A percentile compares a stretch with the other conserved stretches of the same genome.
phyloP scores from a whole-genome alignment of 2,113 vertebrate species.

The Nibea albiflora region DNA sequence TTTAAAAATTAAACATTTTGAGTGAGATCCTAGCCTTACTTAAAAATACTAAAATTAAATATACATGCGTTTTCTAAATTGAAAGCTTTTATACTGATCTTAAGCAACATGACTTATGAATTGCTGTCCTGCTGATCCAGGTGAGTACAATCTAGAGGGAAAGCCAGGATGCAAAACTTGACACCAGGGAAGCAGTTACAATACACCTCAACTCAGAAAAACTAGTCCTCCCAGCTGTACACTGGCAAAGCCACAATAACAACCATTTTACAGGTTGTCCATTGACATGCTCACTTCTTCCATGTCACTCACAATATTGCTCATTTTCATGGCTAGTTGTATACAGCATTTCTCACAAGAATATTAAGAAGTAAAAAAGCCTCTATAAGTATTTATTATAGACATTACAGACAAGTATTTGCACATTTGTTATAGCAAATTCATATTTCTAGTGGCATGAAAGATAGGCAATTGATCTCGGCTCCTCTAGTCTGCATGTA shows the following conservation, averaged over 20 bases:
- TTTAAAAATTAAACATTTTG: not conserved
- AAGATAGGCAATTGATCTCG: no score
- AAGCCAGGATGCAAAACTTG: constrained; percentile 21
- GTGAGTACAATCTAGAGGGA: not conserved
- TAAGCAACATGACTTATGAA: not conserved
- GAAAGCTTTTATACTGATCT: not conserved
- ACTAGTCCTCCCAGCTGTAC: constrained; percentile 28
- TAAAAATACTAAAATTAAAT: not conserved
- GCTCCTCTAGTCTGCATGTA: no score
- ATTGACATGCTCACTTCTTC: not conserved
- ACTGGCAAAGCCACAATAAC: not conserved
- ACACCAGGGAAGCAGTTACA: not conserved
- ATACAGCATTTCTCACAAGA: not conserved
- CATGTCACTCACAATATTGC: not conserved
- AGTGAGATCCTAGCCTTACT: not conserved
- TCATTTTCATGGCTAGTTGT: not conserved
- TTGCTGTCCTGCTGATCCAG: not conserved
- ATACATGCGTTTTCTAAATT: not conserved
- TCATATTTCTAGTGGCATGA: not conserved
- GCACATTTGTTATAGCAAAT: not conserved
- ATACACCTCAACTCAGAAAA: not conserved
- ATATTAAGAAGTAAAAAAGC: no score
- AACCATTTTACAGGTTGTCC: not conserved
- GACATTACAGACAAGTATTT: no score
- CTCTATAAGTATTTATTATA: not conserved